phyloP scores from a whole-genome alignment of 1,140 invertebrate species.

The Ceratosolen solmsi region DNA sequence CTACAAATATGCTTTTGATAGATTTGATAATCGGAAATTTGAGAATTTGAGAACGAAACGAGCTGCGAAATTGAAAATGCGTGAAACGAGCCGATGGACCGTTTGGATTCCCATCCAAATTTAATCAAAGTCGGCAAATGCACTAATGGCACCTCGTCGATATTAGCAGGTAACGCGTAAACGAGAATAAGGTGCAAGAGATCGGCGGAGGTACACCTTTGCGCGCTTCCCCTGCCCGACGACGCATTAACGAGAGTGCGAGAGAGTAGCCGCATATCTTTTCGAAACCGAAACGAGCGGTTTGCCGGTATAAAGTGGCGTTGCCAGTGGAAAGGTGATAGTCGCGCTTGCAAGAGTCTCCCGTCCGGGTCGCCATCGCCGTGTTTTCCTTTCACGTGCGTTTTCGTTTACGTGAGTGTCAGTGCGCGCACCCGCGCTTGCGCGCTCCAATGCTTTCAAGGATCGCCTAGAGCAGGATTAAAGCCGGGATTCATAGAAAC shows the following conservation, averaged over 20 bases:
- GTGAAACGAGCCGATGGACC: no score
- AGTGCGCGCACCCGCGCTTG: not conserved
- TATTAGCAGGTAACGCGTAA: no score
- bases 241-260: not conserved
- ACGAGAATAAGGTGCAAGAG: not conserved
- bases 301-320: constrained; percentile 33
- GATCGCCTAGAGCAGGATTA: no score
- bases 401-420: not conserved
- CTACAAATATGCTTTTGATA: no score
- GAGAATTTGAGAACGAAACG: no score
- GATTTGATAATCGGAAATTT: no score
- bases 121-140: not conserved
- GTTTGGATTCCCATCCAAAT: no score
- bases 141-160: not conserved
- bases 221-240: not conserved
- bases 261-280: not conserved
- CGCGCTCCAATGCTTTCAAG: not conserved
- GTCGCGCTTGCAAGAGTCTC: constrained; percentile 31
- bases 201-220: not conserved
- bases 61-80: no score
- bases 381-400: not conserved
- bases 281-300: constrained; percentile 7
- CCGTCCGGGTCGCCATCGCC: not conserved
- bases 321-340: constrained; percentile 14
- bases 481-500: no score